phyloP scores from a whole-genome alignment of 2,113 vertebrate species.

The Physeter macrocephalus region DNA sequence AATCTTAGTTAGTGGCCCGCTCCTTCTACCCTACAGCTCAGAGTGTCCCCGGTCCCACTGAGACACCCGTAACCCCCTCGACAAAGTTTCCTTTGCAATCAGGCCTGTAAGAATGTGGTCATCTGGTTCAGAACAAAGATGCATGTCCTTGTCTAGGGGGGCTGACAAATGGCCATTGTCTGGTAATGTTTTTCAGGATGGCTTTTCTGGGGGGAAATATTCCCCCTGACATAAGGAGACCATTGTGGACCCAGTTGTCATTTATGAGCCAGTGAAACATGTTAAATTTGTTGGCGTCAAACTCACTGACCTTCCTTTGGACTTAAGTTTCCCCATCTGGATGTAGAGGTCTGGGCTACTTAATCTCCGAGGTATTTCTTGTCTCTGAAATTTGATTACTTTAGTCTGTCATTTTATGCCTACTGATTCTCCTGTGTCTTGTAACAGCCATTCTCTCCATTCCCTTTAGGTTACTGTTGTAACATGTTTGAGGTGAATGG shows the following conservation, averaged over 20 bases:
- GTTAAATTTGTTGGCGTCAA: conserved; percentile 11
- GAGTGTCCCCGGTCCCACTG: background rate
- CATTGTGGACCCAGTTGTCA: background rate
- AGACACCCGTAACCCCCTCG: background rate
- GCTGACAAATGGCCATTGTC: conserved; percentile 37
- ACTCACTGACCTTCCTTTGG: background rate
- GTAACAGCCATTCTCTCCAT: background rate
- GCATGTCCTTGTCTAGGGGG: background rate
- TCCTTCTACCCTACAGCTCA: conserved; percentile 28
- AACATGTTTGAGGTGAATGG: background rate
- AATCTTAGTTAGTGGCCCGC: conserved; percentile 59
- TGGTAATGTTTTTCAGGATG: conserved; percentile 11
- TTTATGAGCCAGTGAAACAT: background rate
- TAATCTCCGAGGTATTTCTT: background rate
- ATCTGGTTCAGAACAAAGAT: conserved; percentile 24
- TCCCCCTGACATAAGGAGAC: background rate
- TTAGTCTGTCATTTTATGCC: background rate
- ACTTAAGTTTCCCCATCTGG: background rate
- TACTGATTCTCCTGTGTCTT: background rate
- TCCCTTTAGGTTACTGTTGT: background rate
- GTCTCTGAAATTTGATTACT: background rate
- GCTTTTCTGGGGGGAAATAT: background rate
- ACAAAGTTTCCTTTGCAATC: conserved; percentile 32
- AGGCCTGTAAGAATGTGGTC: background rate
- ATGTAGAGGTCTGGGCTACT: background rate